Evolutionary conservation across 2,113 vertebrate genomes (phyloP).

Genomic region (Notiomystis cincta): DNA sequence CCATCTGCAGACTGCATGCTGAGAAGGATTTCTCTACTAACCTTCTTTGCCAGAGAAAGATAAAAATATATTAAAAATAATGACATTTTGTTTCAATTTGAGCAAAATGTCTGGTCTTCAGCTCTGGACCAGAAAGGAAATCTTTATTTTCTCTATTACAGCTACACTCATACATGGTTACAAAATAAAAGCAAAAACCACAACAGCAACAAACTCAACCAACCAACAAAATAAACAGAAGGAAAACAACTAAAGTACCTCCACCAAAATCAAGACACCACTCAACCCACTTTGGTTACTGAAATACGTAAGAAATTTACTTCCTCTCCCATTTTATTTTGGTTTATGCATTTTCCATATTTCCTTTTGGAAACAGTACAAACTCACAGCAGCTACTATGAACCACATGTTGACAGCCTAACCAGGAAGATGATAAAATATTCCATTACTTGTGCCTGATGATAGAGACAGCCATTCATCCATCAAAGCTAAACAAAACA

Average conservation of each 20-base stretch:
- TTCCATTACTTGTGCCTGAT: background rate
- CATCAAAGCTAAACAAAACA: background rate
- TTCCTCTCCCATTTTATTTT: background rate
- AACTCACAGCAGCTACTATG: background rate
- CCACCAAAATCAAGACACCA: background rate
- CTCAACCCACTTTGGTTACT: background rate
- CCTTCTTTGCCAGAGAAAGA: background rate
- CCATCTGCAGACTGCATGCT: background rate
- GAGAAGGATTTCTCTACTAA: background rate
- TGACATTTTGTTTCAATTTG: background rate
- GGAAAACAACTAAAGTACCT: background rate
- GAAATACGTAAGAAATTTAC: background rate
- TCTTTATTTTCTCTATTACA: background rate
- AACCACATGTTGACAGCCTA: background rate
- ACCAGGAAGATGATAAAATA: background rate
- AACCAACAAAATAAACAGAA: background rate
- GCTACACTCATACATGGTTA: background rate
- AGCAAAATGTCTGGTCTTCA: background rate
- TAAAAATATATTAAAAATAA: background rate
- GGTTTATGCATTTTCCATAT: background rate
- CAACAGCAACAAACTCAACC: background rate
- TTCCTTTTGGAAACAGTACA: background rate
- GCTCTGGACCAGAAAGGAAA: background rate
- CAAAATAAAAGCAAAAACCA: background rate
- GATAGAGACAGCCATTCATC: background rate